Conservation (phyloP, 2,113 vertebrate genomes). For the Sinocyclocheilus grahami region DNA sequence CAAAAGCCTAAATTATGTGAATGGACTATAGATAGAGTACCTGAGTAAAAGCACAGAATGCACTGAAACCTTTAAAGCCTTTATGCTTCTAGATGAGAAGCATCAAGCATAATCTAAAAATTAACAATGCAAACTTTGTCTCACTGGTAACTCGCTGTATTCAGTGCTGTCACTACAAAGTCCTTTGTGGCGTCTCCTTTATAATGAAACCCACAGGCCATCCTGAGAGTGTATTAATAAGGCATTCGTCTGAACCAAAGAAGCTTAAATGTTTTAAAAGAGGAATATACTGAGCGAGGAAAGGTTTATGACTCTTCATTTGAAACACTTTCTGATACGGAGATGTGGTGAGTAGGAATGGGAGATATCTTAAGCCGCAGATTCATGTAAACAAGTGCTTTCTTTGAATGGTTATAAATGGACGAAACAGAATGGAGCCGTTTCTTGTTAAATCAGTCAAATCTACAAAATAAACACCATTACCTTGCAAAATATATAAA, state of each 20-base stretch:
- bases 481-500: slow-evolving; percentile 14
- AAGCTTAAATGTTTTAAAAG: background rate
- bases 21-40: background rate
- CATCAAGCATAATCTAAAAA: background rate
- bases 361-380: background rate
- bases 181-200: background rate
- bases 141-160: background rate
- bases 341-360: background rate
- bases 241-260: background rate
- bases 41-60: slow-evolving; percentile 12
- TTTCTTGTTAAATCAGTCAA: background rate
- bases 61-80: background rate
- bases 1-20: background rate
- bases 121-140: background rate
- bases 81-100: slow-evolving; percentile 7
- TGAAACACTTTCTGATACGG: background rate
- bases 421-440: background rate
- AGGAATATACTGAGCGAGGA: background rate
- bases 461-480: background rate
- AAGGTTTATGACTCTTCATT: background rate
- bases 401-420: background rate
- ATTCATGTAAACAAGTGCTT: slow-evolving; percentile 27
- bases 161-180: background rate
- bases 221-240: background rate
- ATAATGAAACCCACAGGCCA: background rate